A percentile compares a stretch with the other conserved stretches of the same genome.
These are phyloP conservation scores for Nysson spinosus DNA, from an alignment of 2,888 invertebrate species.

Conservation along the genomic window DNA sequence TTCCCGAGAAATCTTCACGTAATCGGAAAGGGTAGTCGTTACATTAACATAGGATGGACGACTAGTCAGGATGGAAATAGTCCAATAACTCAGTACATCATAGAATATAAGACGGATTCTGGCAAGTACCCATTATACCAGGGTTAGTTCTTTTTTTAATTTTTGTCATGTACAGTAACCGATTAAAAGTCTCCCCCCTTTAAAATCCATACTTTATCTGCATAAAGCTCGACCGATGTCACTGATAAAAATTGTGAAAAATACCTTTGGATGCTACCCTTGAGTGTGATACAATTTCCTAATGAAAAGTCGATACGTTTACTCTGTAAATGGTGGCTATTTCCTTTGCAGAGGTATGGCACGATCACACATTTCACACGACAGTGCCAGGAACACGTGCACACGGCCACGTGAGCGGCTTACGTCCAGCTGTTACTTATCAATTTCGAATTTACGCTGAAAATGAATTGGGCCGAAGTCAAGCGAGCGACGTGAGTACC, in stretches of 20 bases:
- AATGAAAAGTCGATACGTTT: neutral
- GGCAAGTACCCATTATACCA: constrained; percentile 78
- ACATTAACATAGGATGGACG: constrained; percentile 92
- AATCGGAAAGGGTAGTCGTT: constrained; percentile 90
- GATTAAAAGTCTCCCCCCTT: too few species aligned
- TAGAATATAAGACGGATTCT: constrained; percentile 92
- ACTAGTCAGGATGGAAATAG: constrained; percentile 93
- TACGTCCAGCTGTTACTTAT: constrained; percentile 92
- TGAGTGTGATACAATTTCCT: too few species aligned
- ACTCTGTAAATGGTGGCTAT: constrained; percentile 7
- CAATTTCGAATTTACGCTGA: constrained; percentile 93
- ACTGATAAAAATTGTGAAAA: too few species aligned
- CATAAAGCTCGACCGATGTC: too few species aligned
- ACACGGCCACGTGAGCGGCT: constrained; percentile 87
- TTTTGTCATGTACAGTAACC: too few species aligned
- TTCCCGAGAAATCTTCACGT: constrained; percentile 91
- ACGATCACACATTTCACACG: constrained; percentile 88
- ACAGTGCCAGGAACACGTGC: constrained; percentile 91
- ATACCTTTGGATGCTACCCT: too few species aligned
- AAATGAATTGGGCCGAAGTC: constrained; percentile 92
- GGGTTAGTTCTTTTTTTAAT: neutral
- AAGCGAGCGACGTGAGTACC: constrained; percentile 86
- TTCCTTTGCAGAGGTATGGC: constrained; percentile 85
- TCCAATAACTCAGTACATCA: constrained; percentile 91
- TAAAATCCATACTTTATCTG: too few species aligned